These are phyloP conservation scores for Glomeris marginata DNA, from an alignment of 2,888 invertebrate species.

Conservation along the genomic window DNA sequence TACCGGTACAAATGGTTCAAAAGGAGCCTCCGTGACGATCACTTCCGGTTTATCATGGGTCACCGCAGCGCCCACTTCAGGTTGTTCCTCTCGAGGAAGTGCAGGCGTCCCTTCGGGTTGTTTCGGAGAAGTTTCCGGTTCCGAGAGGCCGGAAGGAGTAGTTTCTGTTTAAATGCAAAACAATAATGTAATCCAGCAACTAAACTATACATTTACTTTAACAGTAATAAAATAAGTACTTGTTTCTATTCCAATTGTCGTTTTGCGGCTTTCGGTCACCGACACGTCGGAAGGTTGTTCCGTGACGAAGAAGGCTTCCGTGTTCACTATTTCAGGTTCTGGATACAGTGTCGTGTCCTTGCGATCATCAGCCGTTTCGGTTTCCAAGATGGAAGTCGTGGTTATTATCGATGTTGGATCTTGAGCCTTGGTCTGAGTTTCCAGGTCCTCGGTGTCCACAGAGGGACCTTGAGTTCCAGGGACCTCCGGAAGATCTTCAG, in stretches of 20 bases:
- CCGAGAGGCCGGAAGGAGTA: no score
- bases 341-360: no score
- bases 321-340: neutral
- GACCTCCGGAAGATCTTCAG: neutral
- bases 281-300: neutral
- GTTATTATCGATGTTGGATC: neutral
- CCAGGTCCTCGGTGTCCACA: neutral
- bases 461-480: neutral
- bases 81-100: neutral
- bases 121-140: no score
- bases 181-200: no score
- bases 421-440: neutral
- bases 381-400: neutral
- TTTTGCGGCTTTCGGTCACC: no score
- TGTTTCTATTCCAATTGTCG: no score
- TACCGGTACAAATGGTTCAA: neutral
- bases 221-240: no score
- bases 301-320: neutral
- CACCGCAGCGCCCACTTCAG: neutral
- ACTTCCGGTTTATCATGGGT: neutral
- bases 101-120: no score
- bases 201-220: no score
- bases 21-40: neutral
- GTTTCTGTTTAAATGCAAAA: no score
- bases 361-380: neutral